These are phyloP conservation scores for Calyptomena viridis DNA, from an alignment of 2,113 vertebrate species.

Conservation along the genomic window DNA sequence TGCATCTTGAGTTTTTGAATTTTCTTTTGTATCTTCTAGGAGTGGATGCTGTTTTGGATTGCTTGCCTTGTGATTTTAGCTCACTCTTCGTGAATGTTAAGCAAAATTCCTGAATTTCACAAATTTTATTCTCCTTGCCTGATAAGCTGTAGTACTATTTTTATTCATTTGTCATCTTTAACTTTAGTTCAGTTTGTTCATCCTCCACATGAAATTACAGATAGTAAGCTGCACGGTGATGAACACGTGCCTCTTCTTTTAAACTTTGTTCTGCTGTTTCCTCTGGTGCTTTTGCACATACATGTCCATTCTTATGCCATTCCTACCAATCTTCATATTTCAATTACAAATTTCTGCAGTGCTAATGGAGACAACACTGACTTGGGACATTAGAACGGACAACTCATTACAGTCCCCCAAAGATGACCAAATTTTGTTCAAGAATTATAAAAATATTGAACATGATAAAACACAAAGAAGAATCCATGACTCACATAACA, in stretches of 20 bases:
- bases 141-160: constrained; percentile 7
- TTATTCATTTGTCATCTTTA: background rate
- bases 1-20: background rate
- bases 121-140: background rate
- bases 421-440: background rate
- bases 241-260: background rate
- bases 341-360: background rate
- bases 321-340: background rate
- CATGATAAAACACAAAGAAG: background rate
- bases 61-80: background rate
- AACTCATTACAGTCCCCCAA: background rate
- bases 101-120: background rate
- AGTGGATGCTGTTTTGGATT: background rate
- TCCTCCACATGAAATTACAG: background rate
- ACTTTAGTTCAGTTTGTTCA: background rate
- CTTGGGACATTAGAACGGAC: background rate
- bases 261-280: background rate
- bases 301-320: background rate
- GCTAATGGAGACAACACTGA: background rate
- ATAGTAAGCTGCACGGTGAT: background rate
- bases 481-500: background rate
- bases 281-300: background rate
- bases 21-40: background rate
- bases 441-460: background rate
- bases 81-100: background rate